Percentiles rank a stretch among this genome's conserved stretches.
phyloP scores from a whole-genome alignment of 23 tunicate genomes.

The Botrylloides violaceus region DNA sequence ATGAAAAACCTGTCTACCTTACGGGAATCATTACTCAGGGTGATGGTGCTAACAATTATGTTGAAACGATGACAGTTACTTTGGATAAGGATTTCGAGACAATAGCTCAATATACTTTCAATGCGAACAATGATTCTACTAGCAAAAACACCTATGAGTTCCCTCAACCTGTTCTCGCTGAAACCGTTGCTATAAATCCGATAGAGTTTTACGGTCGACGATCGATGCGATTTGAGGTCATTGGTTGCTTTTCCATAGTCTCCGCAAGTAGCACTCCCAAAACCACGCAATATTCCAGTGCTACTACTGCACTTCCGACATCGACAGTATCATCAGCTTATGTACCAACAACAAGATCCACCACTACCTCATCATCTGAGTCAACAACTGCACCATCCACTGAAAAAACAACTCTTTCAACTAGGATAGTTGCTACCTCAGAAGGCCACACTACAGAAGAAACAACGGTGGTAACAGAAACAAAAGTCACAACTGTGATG shows the following conservation, averaged over 20 bases:
- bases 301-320: constrained; percentile 4
- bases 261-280: neutral
- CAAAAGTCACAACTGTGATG: constrained; percentile 23
- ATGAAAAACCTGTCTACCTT: constrained; percentile 28
- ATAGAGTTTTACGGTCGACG: neutral
- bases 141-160: constrained; percentile 16
- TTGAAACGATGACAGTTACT: neutral
- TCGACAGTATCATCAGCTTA: neutral
- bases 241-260: constrained; percentile 3
- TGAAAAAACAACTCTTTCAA: neutral
- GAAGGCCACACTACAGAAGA: neutral
- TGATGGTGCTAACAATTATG: constrained; percentile 17
- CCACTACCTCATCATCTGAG: neutral
- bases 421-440: neutral
- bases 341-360: neutral
- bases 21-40: constrained; percentile 70
- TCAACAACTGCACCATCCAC: constrained; percentile 10
- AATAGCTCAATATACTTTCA: no score
- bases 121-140: constrained; percentile 8
- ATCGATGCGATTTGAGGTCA: neutral
- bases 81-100: neutral
- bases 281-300: neutral
- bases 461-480: neutral
- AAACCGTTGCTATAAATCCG: constrained; percentile 4
- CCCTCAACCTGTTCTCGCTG: constrained; percentile 6